A percentile compares a stretch with the other conserved stretches of the same genome.
Conservation (phyloP, 2,797 vertebrate species). For the Sphenodon punctatus region DNA sequence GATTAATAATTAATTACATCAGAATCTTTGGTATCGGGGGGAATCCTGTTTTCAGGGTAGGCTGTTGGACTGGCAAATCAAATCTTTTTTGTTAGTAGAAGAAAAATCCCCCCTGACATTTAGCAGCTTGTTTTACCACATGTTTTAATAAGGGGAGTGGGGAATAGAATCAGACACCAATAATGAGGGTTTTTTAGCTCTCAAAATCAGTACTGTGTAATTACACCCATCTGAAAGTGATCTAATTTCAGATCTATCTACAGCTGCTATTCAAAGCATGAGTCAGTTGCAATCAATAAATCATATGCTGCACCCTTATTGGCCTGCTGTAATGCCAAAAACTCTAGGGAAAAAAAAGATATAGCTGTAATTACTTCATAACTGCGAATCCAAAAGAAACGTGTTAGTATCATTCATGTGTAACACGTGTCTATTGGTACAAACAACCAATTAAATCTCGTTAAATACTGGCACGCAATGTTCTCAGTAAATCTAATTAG, state of each 20-base stretch:
- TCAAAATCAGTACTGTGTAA: not conserved
- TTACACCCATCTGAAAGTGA: not conserved
- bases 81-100: constrained; percentile 27
- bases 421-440: too few species aligned
- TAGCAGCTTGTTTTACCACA: not conserved
- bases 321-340: not conserved
- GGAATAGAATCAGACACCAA: not conserved
- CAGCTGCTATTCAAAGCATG: not conserved
- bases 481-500: not conserved
- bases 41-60: constrained; percentile 7
- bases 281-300: not conserved
- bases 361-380: not conserved
- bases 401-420: not conserved
- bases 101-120: constrained; percentile 7
- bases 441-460: not conserved
- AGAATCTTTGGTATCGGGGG: not conserved
- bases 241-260: not conserved
- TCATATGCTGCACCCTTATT: not conserved
- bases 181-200: not conserved
- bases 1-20: not conserved
- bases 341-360: not conserved
- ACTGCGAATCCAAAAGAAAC: not conserved
- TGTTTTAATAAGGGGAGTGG: not conserved
- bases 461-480: not conserved
- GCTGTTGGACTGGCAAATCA: constrained; percentile 11